Percentiles rank a stretch among this genome's conserved stretches.
phyloP scores from a whole-genome alignment of 35 echinoderm and acorn worm species.

The Lytechinus variegatus region DNA sequence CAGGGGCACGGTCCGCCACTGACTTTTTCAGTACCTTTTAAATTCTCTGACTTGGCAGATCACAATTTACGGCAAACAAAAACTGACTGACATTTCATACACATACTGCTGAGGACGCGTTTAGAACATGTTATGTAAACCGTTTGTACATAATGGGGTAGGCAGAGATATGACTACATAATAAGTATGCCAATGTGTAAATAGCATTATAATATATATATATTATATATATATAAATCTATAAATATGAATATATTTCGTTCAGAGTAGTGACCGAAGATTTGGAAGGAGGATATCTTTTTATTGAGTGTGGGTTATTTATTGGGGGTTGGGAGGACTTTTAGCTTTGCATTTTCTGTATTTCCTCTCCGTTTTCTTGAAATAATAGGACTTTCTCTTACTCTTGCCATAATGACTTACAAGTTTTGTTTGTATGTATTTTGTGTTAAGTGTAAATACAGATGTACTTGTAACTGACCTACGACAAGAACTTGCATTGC shows the following conservation, averaged over 20 bases:
- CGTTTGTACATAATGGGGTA: constrained; percentile 47
- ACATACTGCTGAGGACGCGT: not conserved
- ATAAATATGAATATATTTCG: constrained; percentile 57
- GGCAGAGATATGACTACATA: constrained; percentile 45
- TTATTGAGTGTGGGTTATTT: constrained; percentile 36
- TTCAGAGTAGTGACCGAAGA: not conserved
- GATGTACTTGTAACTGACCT: not conserved
- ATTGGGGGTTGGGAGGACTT: constrained; percentile 34
- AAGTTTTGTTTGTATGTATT: not conserved
- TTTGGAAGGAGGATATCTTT: not conserved
- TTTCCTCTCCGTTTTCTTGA: constrained; percentile 1
- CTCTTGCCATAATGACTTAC: constrained; percentile 17
- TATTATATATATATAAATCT: constrained; percentile 39
- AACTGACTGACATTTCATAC: not conserved
- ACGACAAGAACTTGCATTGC: constrained; percentile 9
- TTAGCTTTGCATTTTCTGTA: constrained; percentile 24
- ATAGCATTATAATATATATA: constrained; percentile 55
- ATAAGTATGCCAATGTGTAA: constrained; percentile 52
- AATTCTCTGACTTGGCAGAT: not conserved
- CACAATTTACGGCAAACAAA: too few relatives aligned
- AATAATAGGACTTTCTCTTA: constrained; percentile 5
- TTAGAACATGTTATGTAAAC: constrained; percentile 15
- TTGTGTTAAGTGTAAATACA: not conserved
- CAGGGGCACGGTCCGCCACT: too few relatives aligned
- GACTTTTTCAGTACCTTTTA: not conserved